Evolutionary conservation across 2,888 invertebrate genomes (phyloP), one percentile per base, ranked within the genome.

Genomic region (Melangyna quadrimaculata): DNA sequence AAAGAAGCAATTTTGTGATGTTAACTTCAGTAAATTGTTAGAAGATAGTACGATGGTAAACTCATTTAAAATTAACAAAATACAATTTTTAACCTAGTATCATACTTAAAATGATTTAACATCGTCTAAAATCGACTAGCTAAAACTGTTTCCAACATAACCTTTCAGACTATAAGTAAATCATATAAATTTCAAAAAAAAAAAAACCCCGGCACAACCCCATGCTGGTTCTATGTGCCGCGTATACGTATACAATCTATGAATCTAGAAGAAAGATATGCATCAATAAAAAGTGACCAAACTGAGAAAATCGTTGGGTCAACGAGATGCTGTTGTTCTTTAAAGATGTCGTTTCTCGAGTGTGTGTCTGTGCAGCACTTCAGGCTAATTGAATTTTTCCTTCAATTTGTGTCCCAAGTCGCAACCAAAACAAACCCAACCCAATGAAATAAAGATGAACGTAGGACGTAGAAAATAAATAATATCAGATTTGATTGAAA

Each of bases 351-450:
- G 61, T 69, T n/a, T 35, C 19, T 67, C 51, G 45, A 45, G 40
- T 57, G 53, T 73, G 69, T 37, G 35, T 6, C 43, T 51, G 53
- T 61, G 45, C 32, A 53, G 53, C 55, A 69, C 80, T 80, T 75
- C 81, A 78, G 72, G 72, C 81, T 81, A 86, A 86, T 86, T 86
- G 81, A 86, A 81, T 86, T 78, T 78, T 81, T 86, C 78, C 86
- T 80, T 40, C 86, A 86, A 81, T 86, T 86, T 86, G 57, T 77
- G 40, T 48, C 22, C 19, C 74, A 37, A 22, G 32, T 57, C 12
- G n/a, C 74, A 63, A 12, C 29, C 45, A 19, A 45, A 10, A 8
- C 27, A 27, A 24, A 29, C n/a, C 29, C 59, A 48, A 24, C 59
- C 24, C 59, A 67, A 67, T 51, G 51, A 35, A 51, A 24, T 19